Conservation (phyloP, 2,113 vertebrate genomes). For the Pelmatolapia mariae region DNA sequence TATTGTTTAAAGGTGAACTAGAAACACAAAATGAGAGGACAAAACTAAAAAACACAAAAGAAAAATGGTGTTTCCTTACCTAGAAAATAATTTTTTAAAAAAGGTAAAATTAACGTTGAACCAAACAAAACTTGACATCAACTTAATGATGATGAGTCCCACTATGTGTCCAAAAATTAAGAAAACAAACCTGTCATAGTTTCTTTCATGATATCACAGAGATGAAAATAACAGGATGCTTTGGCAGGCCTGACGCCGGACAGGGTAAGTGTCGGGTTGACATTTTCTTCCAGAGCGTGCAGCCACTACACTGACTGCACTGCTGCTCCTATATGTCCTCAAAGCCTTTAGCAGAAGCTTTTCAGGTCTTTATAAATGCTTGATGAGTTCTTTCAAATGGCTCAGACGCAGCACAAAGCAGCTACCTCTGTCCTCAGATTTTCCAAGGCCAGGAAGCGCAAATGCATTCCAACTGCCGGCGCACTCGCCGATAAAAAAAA, state of each 20-base stretch:
- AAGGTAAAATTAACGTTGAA: neutral
- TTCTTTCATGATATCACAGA: neutral
- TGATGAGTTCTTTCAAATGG: slow-evolving; percentile 54
- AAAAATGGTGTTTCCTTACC: accelerated
- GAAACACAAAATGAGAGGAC: neutral
- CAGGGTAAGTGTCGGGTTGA: neutral
- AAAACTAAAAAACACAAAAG: accelerated
- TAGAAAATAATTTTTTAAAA: neutral
- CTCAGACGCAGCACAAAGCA: slow-evolving; percentile 46
- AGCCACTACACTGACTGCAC: neutral
- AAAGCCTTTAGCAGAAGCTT: slow-evolving; percentile 34
- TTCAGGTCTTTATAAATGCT: slow-evolving; percentile 58
- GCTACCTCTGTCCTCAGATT: slow-evolving; percentile 18
- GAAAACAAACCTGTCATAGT: neutral
- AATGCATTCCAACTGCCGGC: slow-evolving; percentile 12
- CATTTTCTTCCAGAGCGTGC: neutral
- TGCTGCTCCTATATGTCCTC: slow-evolving; percentile 23
- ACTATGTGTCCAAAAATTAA: neutral
- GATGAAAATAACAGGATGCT: neutral
- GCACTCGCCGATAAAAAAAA: slow-evolving; percentile 40
- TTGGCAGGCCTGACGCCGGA: neutral
- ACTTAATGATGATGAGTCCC: neutral
- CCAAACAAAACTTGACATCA: neutral
- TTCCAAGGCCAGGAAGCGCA: slow-evolving; percentile 7
- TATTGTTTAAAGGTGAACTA: neutral